Conservation (phyloP, 2,888 invertebrate genomes). For the Agrochola circellaris region DNA sequence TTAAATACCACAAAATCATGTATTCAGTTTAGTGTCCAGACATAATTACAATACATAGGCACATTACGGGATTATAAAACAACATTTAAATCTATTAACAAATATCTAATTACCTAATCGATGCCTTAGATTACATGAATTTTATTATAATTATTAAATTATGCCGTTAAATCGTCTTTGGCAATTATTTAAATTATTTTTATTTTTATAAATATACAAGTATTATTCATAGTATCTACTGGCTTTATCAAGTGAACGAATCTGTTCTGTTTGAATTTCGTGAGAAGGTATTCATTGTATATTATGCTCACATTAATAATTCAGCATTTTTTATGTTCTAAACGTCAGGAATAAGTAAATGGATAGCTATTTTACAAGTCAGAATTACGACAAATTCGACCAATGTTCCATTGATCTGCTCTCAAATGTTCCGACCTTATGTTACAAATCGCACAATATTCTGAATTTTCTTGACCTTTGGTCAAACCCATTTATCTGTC, state of each 20-base stretch:
- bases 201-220: background rate
- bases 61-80: constrained; percentile 70
- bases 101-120: constrained; percentile 42
- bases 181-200: constrained; percentile 34
- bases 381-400: background rate
- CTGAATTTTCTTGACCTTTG: constrained; percentile 2
- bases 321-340: background rate
- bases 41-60: constrained; percentile 67
- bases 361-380: constrained; percentile 15
- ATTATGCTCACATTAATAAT: background rate
- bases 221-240: constrained; percentile 12
- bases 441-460: background rate
- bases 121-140: constrained; percentile 23
- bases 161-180: constrained; percentile 49
- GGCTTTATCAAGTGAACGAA: background rate
- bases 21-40: constrained; percentile 47
- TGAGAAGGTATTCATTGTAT: background rate
- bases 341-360: background rate
- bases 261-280: constrained; percentile 15
- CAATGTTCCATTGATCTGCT: background rate
- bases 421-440: background rate
- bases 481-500: no score
- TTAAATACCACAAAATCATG: constrained; percentile 21
- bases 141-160: constrained; percentile 13
- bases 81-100: constrained; percentile 61